Evolutionary conservation across 1,140 invertebrate genomes (phyloP), one percentile per base, ranked within the genome.

Genomic region (Pomacea maculata): DNA sequence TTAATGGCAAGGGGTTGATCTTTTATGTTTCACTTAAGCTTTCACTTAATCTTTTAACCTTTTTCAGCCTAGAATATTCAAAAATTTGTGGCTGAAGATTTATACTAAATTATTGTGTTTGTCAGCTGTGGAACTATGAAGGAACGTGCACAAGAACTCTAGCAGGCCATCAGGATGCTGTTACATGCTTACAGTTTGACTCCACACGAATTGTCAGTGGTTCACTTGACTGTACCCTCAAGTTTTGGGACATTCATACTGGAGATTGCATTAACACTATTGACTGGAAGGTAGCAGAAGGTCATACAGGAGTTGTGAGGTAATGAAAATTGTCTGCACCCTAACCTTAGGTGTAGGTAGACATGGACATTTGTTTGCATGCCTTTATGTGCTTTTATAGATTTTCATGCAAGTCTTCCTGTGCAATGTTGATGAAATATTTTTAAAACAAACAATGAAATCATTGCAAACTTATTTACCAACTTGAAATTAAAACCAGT

Each of bases 271-370:
- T 93, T n/a, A 91, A 92, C 61, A 93, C 92, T 21, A 92, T 93
- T 45, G 93, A 93, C 85, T 93, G 93, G 93, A 93, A 92, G 88
- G 91, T 90, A 76, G 91, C 92, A 34, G 93, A 93, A 87, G 93
- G 93, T 11, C 93, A 93, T 85, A 93, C 92, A 52, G 91, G 92
- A 80, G 91, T 91, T 74, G 89, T 92, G 15, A 87, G 90, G 89
- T 90, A 84, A 75, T 29, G 7, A 45, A 52, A 17, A 72, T 34
- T 34, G 71, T 10, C 1, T 9, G 8, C 57, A 61, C 57, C 34
- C 34, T 45, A 6, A 45, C 34, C 34, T 6, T 45, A 45, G 34
- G 34, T 45, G 34, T 45, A 45, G 34, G 34, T 45, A 45, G 34
- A 45, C 6, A 4, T 45, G 34, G 34, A 45, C 2, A 45, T 45